phyloP scores from a whole-genome alignment of 2,797 vertebrate genomes.

The Poeciliopsis turneri region DNA sequence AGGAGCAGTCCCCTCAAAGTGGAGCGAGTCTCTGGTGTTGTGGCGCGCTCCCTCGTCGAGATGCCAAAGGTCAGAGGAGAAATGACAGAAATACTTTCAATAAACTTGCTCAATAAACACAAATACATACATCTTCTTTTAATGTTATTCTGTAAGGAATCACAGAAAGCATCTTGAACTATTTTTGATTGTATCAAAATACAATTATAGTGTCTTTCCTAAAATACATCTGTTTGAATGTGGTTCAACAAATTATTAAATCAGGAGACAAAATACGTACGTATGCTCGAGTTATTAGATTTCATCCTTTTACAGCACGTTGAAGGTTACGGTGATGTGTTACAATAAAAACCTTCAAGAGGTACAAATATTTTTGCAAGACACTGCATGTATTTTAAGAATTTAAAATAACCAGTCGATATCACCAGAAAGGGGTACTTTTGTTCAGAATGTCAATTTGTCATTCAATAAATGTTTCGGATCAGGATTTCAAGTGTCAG shows the following conservation, averaged over 20 bases:
- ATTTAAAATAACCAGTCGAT: neutral
- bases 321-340: neutral
- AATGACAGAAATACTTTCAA: neutral
- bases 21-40: slow-evolving; percentile 83
- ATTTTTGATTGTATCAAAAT: neutral
- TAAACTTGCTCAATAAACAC: neutral
- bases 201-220: neutral
- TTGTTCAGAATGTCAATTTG: neutral
- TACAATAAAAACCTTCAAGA: neutral
- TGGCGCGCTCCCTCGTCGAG: slow-evolving; percentile 76
- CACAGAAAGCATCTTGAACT: slow-evolving; percentile 21
- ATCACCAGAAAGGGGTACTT: neutral
- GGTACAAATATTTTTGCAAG: neutral
- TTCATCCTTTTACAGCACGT: neutral
- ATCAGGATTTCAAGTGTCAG: neutral
- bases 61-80: slow-evolving; percentile 83
- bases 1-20: slow-evolving; percentile 83
- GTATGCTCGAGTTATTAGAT: neutral
- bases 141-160: neutral
- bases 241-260: neutral
- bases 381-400: neutral
- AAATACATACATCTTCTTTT: neutral
- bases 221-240: neutral
- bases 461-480: neutral
- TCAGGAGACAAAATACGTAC: neutral